A percentile compares a stretch with the other conserved stretches of the same genome.
Conservation (phyloP, 2,113 vertebrate species). For the Melanotaenia duboulayi region DNA sequence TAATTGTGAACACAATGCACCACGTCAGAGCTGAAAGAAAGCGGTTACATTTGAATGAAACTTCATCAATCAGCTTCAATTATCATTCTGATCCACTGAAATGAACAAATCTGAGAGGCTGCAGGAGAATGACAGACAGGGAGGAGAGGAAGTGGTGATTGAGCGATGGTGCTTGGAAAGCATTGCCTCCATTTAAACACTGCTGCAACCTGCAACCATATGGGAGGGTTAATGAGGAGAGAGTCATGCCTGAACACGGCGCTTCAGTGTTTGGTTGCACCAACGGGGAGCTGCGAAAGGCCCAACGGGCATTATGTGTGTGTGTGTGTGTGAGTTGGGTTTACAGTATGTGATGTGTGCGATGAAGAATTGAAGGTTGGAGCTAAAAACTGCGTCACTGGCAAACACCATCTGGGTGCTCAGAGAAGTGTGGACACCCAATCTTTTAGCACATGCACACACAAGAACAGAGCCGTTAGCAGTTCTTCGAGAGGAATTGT, state of each 20-base stretch:
- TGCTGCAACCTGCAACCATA: constrained; percentile 46
- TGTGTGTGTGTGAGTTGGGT: constrained; percentile 7
- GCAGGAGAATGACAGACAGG: background rate
- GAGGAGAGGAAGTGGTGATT: constrained; percentile 38
- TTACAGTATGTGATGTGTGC: constrained; percentile 46
- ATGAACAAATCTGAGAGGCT: constrained; percentile 8
- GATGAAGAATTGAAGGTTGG: constrained; percentile 44
- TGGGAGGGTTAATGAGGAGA: constrained; percentile 66
- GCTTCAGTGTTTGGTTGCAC: constrained; percentile 40
- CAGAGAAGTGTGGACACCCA: constrained; percentile 43
- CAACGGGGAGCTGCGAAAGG: constrained; percentile 38
- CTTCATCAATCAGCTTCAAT: constrained; percentile 23
- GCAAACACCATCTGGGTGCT: constrained; percentile 61
- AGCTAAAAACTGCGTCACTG: constrained; percentile 37
- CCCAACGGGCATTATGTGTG: constrained; percentile 23
- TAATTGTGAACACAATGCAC: too few species aligned
- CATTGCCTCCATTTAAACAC: constrained; percentile 51
- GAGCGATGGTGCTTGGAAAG: constrained; percentile 39
- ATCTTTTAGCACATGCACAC: constrained; percentile 23
- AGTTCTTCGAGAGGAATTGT: constrained; percentile 23
- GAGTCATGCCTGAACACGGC: constrained; percentile 55
- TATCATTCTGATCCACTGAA: background rate
- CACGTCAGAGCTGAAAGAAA: too few species aligned
- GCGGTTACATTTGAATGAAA: background rate
- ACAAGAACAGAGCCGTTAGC: background rate